Percentiles rank a stretch among this genome's conserved stretches.
These are phyloP conservation scores for Linurgus olivaceus DNA, from an alignment of 2,797 vertebrate genomes.

Conservation along the genomic window DNA sequence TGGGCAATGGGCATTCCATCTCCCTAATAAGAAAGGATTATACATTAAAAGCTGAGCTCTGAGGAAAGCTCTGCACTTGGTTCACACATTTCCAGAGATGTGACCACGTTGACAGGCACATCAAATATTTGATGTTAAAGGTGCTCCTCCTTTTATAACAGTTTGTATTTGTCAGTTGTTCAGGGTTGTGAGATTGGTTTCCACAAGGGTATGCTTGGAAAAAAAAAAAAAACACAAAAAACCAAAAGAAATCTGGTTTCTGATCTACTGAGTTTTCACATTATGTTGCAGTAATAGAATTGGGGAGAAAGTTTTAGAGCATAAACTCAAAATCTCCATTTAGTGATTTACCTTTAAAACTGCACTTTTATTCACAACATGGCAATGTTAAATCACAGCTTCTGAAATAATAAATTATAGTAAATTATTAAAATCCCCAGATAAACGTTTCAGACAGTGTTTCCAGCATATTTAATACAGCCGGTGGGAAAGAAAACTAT, in stretches of 20 bases:
- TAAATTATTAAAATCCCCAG: background rate
- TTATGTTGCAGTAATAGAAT: background rate
- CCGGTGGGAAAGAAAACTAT: background rate
- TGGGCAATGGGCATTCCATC: background rate
- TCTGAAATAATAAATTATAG: background rate
- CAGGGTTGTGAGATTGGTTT: background rate
- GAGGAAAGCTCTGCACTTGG: background rate
- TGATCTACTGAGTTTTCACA: background rate
- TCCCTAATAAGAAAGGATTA: background rate
- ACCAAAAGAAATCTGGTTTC: background rate
- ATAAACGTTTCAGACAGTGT: background rate
- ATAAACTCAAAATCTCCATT: background rate
- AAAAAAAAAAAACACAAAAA: accelerated
- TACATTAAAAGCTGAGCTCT: background rate
- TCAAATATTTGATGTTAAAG: background rate
- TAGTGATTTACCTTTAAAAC: background rate
- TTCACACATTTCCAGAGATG: background rate
- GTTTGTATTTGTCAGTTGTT: background rate
- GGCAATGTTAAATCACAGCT: background rate
- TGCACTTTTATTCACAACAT: background rate
- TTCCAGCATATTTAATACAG: background rate
- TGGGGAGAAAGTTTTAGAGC: background rate
- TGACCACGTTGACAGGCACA: background rate
- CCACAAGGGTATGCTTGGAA: background rate
- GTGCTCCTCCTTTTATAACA: background rate